Evolutionary conservation across 2,797 vertebrate species (phyloP).

Genomic region (Acrossocheilus fasciatus): DNA sequence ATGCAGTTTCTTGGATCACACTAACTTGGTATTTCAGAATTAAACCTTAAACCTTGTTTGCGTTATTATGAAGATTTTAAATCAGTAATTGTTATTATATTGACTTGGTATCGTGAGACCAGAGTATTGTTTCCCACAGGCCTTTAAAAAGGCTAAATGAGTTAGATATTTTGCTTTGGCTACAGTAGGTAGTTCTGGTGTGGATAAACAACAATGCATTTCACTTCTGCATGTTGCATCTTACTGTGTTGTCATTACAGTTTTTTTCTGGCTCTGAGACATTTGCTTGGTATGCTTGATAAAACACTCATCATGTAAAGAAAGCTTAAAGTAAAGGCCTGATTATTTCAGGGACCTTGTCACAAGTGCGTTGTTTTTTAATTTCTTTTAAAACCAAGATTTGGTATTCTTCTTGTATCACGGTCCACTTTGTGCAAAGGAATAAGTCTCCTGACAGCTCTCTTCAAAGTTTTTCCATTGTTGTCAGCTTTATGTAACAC

Average conservation of each 20-base stretch:
- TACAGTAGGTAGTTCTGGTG: no score
- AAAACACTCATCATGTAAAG: neutral
- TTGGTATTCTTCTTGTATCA: neutral
- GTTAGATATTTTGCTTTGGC: neutral
- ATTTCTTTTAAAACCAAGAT: neutral
- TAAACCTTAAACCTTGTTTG: neutral
- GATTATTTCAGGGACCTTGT: neutral
- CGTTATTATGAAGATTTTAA: neutral
- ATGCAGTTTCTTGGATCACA: conserved; percentile 7
- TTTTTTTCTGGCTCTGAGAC: neutral
- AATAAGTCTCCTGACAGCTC: neutral
- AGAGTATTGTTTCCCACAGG: neutral
- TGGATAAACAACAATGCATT: neutral
- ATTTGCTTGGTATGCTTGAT: neutral
- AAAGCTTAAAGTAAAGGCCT: neutral
- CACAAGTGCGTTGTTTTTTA: neutral
- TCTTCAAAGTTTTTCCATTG: neutral
- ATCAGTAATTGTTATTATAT: neutral
- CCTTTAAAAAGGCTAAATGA: neutral
- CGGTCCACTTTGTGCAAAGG: neutral
- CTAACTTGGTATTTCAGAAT: neutral
- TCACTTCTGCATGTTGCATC: neutral
- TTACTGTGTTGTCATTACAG: neutral
- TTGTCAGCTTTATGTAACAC: neutral
- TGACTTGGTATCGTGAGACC: neutral